A percentile compares a stretch with the other conserved stretches of the same genome.
These are phyloP conservation scores for Orgyia antiqua DNA, from an alignment of 2,888 invertebrate species.

Conservation along the genomic window DNA sequence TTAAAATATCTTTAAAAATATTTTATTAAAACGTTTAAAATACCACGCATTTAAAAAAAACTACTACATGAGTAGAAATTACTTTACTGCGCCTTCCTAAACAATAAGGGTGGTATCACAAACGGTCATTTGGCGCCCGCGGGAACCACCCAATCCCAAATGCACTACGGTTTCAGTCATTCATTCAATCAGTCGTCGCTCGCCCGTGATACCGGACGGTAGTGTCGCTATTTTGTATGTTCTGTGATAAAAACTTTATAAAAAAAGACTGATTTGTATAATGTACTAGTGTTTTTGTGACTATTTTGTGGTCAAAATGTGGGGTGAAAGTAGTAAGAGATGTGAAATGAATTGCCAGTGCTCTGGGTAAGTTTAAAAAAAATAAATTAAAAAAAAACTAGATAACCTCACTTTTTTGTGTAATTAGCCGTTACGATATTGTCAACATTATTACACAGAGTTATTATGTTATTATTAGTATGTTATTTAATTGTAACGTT, in stretches of 20 bases:
- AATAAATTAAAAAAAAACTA: neutral
- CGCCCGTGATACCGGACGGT: conserved; percentile 3
- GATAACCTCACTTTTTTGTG: too few species aligned
- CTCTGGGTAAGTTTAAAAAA: conserved; percentile 51
- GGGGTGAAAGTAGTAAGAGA: conserved; percentile 58
- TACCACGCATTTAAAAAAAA: conserved; percentile 8
- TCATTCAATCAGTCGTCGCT: conserved; percentile 9
- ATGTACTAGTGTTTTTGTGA: conserved; percentile 45
- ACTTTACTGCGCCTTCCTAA: too few species aligned
- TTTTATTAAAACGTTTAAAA: too few species aligned
- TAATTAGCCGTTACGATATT: too few species aligned
- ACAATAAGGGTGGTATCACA: conserved; percentile 34
- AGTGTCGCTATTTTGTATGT: neutral
- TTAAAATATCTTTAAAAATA: conserved; percentile 1
- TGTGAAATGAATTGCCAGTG: conserved; percentile 68
- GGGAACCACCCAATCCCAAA: conserved; percentile 14
- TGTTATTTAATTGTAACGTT: too few species aligned
- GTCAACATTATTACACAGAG: too few species aligned
- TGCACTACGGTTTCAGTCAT: conserved; percentile 1
- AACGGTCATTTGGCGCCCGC: conserved; percentile 33
- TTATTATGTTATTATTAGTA: too few species aligned
- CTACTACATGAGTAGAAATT: conserved; percentile 48
- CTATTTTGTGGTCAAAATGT: conserved; percentile 52
- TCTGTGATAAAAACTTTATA: conserved; percentile 31
- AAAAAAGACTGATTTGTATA: conserved; percentile 23